Conservation (phyloP, 2,888 invertebrate genomes). For the Esperia sulphurella region DNA sequence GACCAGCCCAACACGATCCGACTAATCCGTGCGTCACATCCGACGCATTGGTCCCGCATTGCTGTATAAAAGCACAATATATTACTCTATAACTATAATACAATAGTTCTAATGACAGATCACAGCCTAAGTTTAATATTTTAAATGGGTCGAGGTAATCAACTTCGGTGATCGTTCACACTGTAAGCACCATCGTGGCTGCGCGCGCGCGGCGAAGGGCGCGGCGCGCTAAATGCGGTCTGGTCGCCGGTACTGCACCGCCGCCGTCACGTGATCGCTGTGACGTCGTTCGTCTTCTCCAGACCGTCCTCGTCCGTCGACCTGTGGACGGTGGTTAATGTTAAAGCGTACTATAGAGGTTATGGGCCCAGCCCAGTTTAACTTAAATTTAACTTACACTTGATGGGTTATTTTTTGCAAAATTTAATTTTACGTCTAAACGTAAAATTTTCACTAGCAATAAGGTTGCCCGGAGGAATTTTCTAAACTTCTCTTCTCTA, state of each 20-base stretch:
- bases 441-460: no score
- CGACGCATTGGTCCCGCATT: slow-evolving; percentile 53
- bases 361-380: no score
- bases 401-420: no score
- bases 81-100: slow-evolving; percentile 36
- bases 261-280: slow-evolving; percentile 63
- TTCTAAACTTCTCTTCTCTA: no score
- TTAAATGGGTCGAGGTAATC: slow-evolving; percentile 41
- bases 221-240: slow-evolving; percentile 16
- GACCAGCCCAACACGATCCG: no score
- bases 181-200: slow-evolving; percentile 3
- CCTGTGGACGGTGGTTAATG: no score
- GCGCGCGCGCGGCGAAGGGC: slow-evolving; percentile 8
- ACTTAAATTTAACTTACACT: no score
- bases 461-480: no score
- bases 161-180: slow-evolving; percentile 2
- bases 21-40: slow-evolving; percentile 3
- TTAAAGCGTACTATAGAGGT: no score
- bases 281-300: slow-evolving; percentile 53
- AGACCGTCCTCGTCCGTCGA: slow-evolving; percentile 68
- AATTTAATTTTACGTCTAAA: no score
- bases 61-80: slow-evolving; percentile 51
- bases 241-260: background rate
- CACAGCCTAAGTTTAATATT: slow-evolving; percentile 67
- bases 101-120: slow-evolving; percentile 65